Conservation (phyloP, 92 coral and sea anemone genomes). For the Actinernus sp. region DNA sequence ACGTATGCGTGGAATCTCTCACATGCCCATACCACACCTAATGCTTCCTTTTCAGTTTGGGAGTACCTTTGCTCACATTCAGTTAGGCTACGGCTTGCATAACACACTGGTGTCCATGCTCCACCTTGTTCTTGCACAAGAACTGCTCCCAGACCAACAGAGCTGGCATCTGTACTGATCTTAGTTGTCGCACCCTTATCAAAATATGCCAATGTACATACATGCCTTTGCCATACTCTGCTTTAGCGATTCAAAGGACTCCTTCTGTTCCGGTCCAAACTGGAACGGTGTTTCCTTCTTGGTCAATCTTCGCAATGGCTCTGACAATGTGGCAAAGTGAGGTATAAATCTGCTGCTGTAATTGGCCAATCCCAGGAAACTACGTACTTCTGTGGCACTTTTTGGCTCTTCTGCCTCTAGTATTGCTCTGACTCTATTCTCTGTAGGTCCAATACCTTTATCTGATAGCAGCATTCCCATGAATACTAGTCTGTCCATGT, state of each 20-base stretch:
- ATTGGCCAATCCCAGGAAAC: slow-evolving; percentile 59
- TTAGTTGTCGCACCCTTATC: slow-evolving; percentile 50
- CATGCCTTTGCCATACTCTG: slow-evolving; percentile 41
- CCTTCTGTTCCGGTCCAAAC: too few species aligned
- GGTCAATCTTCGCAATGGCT: slow-evolving; percentile 54
- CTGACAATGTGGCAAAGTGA: slow-evolving; percentile 52
- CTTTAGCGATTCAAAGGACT: slow-evolving; percentile 40
- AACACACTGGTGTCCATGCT: slow-evolving; percentile 14
- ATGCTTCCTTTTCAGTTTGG: slow-evolving; percentile 55
- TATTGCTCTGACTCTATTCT: slow-evolving; percentile 61
- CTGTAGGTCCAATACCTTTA: slow-evolving; percentile 70
- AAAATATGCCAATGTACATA: slow-evolving; percentile 56
- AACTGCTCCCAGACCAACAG: slow-evolving; percentile 55
- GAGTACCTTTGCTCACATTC: slow-evolving; percentile 48
- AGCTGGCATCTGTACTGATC: slow-evolving; percentile 62
- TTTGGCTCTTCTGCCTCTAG: slow-evolving; percentile 56
- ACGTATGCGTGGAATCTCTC: slow-evolving; percentile 40
- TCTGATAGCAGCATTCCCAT: slow-evolving; percentile 65
- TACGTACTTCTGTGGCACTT: slow-evolving; percentile 46
- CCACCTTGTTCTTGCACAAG: slow-evolving; percentile 34
- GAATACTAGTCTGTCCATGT: slow-evolving; percentile 54
- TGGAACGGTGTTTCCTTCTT: slow-evolving; percentile 43
- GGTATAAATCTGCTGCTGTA: slow-evolving; percentile 67
- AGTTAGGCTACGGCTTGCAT: slow-evolving; percentile 55
- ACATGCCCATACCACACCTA: slow-evolving; percentile 40